Conservation (phyloP, 2,113 vertebrate species). For the Clinocottus analis region DNA sequence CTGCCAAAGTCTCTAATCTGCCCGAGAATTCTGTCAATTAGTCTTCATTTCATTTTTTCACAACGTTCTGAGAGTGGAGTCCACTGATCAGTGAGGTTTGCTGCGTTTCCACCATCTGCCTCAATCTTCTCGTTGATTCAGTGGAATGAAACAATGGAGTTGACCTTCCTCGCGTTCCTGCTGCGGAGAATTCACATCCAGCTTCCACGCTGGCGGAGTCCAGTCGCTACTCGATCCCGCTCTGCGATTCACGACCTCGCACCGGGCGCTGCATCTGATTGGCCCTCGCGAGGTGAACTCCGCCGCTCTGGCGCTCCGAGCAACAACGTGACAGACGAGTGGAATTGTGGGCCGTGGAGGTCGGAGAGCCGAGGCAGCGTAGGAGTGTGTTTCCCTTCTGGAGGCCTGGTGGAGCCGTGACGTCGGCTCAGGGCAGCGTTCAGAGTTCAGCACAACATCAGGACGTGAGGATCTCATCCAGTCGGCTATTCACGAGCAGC, state of each 20-base stretch:
- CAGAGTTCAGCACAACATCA: too few relatives aligned
- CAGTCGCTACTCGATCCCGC: background rate
- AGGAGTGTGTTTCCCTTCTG: background rate
- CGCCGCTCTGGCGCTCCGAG: background rate
- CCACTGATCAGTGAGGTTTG: conserved; percentile 34
- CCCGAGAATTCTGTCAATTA: conserved; percentile 30
- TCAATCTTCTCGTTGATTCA: conserved; percentile 5
- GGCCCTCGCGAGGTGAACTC: conserved; percentile 13
- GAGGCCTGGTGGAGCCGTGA: background rate
- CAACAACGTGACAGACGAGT: conserved; percentile 16
- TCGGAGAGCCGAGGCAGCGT: conserved; percentile 9
- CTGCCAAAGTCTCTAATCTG: conserved; percentile 45
- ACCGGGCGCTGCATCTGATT: background rate
- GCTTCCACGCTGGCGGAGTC: background rate
- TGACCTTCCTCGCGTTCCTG: background rate
- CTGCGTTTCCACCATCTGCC: conserved; percentile 40
- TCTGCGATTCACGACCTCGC: background rate
- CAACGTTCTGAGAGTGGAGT: conserved; percentile 2
- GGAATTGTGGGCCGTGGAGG: background rate
- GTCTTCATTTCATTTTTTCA: conserved; percentile 13
- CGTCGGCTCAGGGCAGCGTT: background rate
- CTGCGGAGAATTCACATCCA: background rate
- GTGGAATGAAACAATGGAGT: conserved; percentile 7
- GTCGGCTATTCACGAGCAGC: too few relatives aligned
- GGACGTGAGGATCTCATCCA: too few relatives aligned